Base-by-base conservation (phyloP, 2,113 vertebrate species). In the Carassius auratus region DNA sequence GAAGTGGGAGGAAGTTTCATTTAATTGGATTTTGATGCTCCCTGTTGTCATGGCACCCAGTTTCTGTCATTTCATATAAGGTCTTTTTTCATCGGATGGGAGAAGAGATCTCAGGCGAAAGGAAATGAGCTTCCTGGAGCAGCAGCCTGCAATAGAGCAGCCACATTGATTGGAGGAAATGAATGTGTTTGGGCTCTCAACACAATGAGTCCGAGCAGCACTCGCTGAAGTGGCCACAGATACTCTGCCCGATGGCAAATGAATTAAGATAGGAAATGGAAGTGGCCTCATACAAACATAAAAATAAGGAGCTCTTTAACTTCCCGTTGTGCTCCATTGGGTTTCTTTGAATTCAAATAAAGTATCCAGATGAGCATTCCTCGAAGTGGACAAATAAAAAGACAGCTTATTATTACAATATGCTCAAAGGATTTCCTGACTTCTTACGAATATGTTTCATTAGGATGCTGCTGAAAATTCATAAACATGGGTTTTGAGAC, bases 1-100 rank as follows among this genome's bases (percentile, higher is more conserved):
- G 91, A 94, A 94, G 93, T 90, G 92, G 91, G 92, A 93, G 93
- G 90, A 94, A 93, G 93, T 93, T 90, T 89, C 86, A 87, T 91
- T 93, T 94, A 93, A 94, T 93, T 93, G 93, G 92, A 94, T 94
- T 93, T 92, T 93, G 91, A 95, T 92, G 90, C 90, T 89, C 88
- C 86, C 83, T 86, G 94, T 95, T 94, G 94, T 94, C 95, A 94
- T 94, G 93, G 92, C 90, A 93, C 86, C 94, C 90, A 88, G 87
- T 92, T 91, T 86, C 87, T 84, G 88, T 92, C 90, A 90, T 89
- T 92, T 92, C 89, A 91, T 89, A 52, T 89, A 80, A 78, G 78
- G 84, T 73, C 69, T 83, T 69, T 87, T 71, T 84, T 83, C 55
- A 23, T 64, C 6, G 62, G 78, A 64, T 75, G 62, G 48, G 66